Evolutionary conservation across 2,113 vertebrate genomes (phyloP).

Genomic region (Clarias magur): DNA sequence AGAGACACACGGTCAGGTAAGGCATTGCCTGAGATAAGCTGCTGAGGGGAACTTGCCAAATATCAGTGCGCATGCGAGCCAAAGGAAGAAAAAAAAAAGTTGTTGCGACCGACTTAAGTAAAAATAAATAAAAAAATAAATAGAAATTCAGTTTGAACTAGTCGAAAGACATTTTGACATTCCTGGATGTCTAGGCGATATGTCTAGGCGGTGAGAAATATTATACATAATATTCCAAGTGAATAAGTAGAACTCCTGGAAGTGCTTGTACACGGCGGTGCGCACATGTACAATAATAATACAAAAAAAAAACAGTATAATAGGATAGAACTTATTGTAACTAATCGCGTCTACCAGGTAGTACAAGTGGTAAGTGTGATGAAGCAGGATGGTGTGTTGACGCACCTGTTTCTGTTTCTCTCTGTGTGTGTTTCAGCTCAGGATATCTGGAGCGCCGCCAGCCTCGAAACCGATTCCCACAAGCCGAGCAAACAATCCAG

Average conservation of each 20-base stretch:
- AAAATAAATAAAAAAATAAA: too few relatives aligned
- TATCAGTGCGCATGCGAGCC: conserved; percentile 37
- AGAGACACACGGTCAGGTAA: not conserved
- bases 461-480: not conserved
- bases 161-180: not conserved
- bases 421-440: not conserved
- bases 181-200: too few relatives aligned
- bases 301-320: too few relatives aligned
- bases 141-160: not conserved
- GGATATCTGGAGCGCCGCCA: not conserved
- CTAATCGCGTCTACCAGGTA: not conserved
- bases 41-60: not conserved
- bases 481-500: too few relatives aligned
- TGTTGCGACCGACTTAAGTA: not conserved
- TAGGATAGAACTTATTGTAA: not conserved
- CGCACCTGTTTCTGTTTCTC: conserved; percentile 21
- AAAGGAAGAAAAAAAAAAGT: not conserved
- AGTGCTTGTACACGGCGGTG: too few relatives aligned
- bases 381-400: not conserved
- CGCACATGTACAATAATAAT: too few relatives aligned
- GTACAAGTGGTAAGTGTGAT: not conserved
- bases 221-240: too few relatives aligned
- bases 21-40: not conserved
- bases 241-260: too few relatives aligned
- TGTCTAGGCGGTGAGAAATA: not conserved